Percentiles rank a stretch among this genome's conserved stretches.
Evolutionary conservation across 2,113 vertebrate genomes (phyloP).

Genomic region (Silurus meridionalis): DNA sequence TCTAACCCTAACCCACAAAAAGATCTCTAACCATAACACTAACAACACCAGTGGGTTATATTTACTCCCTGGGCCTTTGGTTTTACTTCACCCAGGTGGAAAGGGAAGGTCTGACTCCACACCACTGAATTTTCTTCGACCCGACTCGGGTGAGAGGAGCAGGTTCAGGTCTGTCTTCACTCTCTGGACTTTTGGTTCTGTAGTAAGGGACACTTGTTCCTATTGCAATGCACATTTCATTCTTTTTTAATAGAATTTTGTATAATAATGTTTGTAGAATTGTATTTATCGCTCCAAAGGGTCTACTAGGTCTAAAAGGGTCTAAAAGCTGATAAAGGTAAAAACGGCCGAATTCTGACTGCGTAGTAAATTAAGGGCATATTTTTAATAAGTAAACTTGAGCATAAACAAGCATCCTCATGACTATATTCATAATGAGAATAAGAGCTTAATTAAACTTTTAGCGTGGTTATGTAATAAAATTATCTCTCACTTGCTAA

Average conservation of each 20-base stretch:
- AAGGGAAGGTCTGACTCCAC: neutral
- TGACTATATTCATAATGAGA: neutral
- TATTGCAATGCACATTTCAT: neutral
- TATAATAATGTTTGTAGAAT: neutral
- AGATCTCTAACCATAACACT: neutral
- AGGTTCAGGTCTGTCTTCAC: neutral
- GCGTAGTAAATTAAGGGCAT: neutral
- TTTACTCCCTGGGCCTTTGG: neutral
- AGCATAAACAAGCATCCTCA: neutral
- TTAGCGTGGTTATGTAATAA: neutral
- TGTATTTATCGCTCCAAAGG: neutral
- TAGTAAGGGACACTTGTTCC: neutral
- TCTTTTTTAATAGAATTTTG: neutral
- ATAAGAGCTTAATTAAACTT: constrained; percentile 8
- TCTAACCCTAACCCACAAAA: no score
- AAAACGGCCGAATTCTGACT: neutral
- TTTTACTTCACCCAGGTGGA: neutral
- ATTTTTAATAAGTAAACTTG: neutral
- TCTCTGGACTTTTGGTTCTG: neutral
- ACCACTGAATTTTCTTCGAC: neutral
- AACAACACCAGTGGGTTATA: neutral
- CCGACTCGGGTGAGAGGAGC: neutral
- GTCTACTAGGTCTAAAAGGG: neutral
- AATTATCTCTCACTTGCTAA: neutral
- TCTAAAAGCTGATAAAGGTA: neutral